Base-by-base conservation (phyloP, 2,113 vertebrate species). In the Equus przewalskii region DNA sequence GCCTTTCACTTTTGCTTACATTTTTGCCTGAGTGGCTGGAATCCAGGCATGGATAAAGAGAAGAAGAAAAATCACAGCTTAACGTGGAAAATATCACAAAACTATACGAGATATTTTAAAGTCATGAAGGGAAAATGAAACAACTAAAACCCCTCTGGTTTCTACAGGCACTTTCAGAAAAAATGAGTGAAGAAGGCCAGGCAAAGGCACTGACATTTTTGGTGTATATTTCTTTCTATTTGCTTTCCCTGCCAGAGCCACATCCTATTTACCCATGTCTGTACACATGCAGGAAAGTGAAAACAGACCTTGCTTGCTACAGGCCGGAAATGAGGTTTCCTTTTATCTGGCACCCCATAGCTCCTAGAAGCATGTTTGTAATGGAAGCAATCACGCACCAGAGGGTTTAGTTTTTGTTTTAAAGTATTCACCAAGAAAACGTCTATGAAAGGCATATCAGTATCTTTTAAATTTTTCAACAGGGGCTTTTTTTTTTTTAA, bases 261-360 rank as follows among this genome's bases (percentile, higher is more conserved):
- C 30, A 56, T 94, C 92, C 46, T 96, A 73, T 79, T 84, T 78
- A 95, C 88, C 95, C 94, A 58, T 78, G 65, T 92, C 95, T 97
- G 86, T 86, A 51, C 89, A 51, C 80, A 93, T 70, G 86, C 96
- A 80, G 95, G 96, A 97, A 98, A 96, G 96, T 56, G 94, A 96
- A 97, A 93, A 91, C 62, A 97, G 94, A 96, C 80, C 86, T 44
- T 80, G 93, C 62, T 96, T 97, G 94, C 97, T 95, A n/a, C 73
- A 91, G 95, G 96, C 97, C 56, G 79, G 79, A 92, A 76, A 90
- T 14, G 28, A 75, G 96, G 88, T 89, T 98, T 80, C 97, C 97
- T 96, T 98, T 98, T 65, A 97, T 97, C 97, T 98, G 93, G 78
- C 69, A 85, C 58, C 58, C 28, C 3, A 6, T 18, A 89, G 70